Evolutionary conservation across 2,113 vertebrate genomes (phyloP), one percentile per base, ranked within the genome.

Genomic region (Thryonomys swinderianus): DNA sequence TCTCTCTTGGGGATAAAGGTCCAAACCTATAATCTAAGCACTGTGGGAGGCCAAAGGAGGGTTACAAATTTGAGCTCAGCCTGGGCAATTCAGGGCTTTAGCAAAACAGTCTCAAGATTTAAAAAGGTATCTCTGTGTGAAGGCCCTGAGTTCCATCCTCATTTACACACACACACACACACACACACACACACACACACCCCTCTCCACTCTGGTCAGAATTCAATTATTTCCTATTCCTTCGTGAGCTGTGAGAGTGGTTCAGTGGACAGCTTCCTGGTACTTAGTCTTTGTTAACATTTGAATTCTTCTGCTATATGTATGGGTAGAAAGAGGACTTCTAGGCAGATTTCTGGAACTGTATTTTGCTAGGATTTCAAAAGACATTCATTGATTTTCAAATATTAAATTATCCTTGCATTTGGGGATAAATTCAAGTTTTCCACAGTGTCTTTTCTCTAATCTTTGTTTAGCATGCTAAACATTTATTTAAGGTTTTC

Each of bases 321-420:
- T 64, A 27, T 67, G 32, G 55, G 51, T 69, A 69, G 40, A 76
- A 71, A 74, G 82, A 30, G 34, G 42, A 55, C 18, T 62, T 78
- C 53, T 83, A 32, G 37, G 21, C 1, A 69, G 53, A 78, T 53
- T 82, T 55, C 51, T 87, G 30, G 53, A 67, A 51, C 5, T 91
- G 57, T 59, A 76, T 82, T 87, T 23, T 74, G 20, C 73, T 59
- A 40, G 20, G 17, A 61, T 81, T 34, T 18, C 45, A 27, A 94
- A 87, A 76, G n/a, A 74, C 11, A 76, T 71, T 62, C 45, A 64
- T 42, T 59, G 45, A 45, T 74, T 90, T 93, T 95, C 66, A 81
- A 59, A 57, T 76, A 37, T 82, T 51, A 61, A 64, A 82, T 80
- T 13, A 40, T 83, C 16, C 37, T 90, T 76, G 16, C 66, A 61